Evolutionary conservation across 2,113 vertebrate species (phyloP), one percentile per base, ranked within the genome.

Genomic region (Australoheros scitulus): DNA sequence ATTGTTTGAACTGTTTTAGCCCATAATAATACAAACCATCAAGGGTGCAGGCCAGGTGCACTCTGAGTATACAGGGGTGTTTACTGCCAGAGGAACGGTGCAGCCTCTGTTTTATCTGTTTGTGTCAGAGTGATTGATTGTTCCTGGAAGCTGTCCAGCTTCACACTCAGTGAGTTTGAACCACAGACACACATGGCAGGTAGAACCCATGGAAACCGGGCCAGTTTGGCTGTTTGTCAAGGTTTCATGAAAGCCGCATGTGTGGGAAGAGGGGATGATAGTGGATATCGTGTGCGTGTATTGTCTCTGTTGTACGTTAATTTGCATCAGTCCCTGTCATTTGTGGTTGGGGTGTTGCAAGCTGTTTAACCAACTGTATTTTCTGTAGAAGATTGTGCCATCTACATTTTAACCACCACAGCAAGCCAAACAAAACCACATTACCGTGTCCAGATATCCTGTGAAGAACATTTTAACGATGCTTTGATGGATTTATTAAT

Each of bases 41-140:
- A 70, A 83, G 77, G 63, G 64, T 64, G 75, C 76, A 76, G 83
- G 68, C 72, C 91, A 91, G 87, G 84, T 91, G 91, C 89, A 63
- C 29, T 29, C n/a, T 77, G 86, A 81, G 58, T 63, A 77, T 55
- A 79, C 70, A 38, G 11, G 34, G 61, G 57, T 65, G 56, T 83
- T 91, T 58, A 60, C 13, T 76, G 85, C 83, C 90, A 87, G 55
- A 43, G 52, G 80, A 87, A 82, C 50, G 50, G 76, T 79, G 70
- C 79, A 86, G 83, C 60, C 72, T 76, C 76, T 81, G 77, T 89
- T 88, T 86, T 88, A 82, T 91, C 88, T 82, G 82, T 75, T 36
- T 58, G 80, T 89, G 86, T 89, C 85, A 84, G 82, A 70, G 81
- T 87, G 88, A 94, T 84, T 87, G 91, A 93, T 91, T 81, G 88